Evolutionary conservation across 2,113 vertebrate genomes (phyloP).

Genomic region (Brienomyrus brachyistius): DNA sequence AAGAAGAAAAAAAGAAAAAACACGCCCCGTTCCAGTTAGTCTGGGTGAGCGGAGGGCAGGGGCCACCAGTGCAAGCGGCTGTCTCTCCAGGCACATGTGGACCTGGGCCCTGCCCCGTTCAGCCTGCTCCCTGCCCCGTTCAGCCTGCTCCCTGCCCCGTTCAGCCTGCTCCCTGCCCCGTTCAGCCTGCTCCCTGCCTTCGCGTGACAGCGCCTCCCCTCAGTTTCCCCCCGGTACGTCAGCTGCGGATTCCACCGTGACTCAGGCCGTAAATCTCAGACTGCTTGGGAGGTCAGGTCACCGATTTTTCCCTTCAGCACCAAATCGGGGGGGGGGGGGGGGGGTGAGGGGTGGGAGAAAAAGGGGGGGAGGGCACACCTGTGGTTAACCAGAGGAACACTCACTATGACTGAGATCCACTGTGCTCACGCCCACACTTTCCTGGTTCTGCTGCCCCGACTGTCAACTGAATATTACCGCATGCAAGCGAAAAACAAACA

Average conservation of each 20-base stretch:
- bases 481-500: neutral
- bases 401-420: slow-evolving; percentile 24
- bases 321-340: neutral
- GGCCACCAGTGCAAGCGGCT: neutral
- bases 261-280: slow-evolving; percentile 19
- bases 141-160: too few species aligned
- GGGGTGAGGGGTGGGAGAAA: neutral
- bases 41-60: neutral
- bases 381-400: slow-evolving; percentile 25
- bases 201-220: neutral
- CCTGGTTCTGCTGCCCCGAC: slow-evolving; percentile 5
- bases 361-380: neutral
- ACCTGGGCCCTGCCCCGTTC: neutral
- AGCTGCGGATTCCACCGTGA: slow-evolving; percentile 6
- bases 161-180: neutral
- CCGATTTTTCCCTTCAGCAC: slow-evolving; percentile 17
- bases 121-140: neutral
- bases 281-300: neutral
- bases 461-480: neutral
- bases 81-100: neutral
- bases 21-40: neutral
- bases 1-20: neutral
- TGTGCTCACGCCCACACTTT: slow-evolving; percentile 16
- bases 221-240: neutral
- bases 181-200: neutral